Evolutionary conservation across 2,113 vertebrate genomes (phyloP).

Genomic region (Bothrops jararaca): DNA sequence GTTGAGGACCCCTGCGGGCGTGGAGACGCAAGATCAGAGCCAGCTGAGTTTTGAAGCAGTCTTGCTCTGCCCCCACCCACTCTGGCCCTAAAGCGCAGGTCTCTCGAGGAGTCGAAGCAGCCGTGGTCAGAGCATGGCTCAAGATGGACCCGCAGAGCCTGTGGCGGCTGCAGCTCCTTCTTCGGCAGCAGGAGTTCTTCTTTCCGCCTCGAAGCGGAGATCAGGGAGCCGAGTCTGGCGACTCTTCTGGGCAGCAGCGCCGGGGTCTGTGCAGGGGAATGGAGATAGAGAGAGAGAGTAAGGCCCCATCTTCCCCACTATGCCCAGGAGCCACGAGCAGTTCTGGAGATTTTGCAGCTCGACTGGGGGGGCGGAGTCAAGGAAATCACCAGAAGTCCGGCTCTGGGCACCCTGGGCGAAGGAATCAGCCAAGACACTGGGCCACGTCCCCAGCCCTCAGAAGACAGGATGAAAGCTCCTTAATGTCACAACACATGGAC

Average conservation of each 20-base stretch:
- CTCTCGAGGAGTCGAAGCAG: slow-evolving; percentile 37
- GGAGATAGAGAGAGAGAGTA: neutral
- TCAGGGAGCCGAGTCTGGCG: neutral
- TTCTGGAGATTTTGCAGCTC: neutral
- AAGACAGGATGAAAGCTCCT: too few relatives aligned
- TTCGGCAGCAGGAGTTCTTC: rapidly evolving
- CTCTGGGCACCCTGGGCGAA: neutral
- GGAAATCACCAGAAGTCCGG: too few relatives aligned
- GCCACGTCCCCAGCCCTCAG: neutral
- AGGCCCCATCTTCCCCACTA: neutral
- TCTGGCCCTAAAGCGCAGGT: slow-evolving; percentile 32
- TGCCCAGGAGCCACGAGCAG: neutral
- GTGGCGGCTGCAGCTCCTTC: neutral
- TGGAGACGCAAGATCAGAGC: neutral
- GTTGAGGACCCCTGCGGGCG: too few relatives aligned
- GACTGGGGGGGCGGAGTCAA: neutral
- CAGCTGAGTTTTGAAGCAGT: neutral
- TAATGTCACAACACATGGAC: neutral
- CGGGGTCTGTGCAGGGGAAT: slow-evolving; percentile 19
- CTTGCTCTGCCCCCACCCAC: too few relatives aligned
- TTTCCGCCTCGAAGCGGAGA: neutral
- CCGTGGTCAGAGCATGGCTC: neutral
- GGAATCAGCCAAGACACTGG: neutral
- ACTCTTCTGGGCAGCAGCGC: neutral
- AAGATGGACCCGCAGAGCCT: rapidly evolving